Percentiles rank a stretch among this genome's conserved stretches.
These are phyloP conservation scores for Liodrosophila aerea DNA, from an alignment of 2,888 invertebrate genomes.

Conservation along the genomic window DNA sequence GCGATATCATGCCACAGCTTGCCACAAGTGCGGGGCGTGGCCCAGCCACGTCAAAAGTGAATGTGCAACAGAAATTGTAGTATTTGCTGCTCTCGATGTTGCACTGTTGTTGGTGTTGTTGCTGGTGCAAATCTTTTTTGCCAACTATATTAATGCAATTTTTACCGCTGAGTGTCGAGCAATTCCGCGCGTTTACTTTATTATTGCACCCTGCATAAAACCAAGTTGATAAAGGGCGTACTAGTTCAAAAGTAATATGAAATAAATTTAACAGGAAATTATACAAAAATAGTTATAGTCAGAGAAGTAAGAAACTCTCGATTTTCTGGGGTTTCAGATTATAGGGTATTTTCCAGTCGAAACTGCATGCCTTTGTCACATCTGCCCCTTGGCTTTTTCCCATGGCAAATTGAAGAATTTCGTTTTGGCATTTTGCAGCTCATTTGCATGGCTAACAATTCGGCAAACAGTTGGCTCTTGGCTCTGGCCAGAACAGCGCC, in stretches of 20 bases:
- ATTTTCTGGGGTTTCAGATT: too few relatives aligned
- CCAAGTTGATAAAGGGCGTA: too few relatives aligned
- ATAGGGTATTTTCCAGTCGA: too few relatives aligned
- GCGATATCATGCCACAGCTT: constrained; percentile 36
- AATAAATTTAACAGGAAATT: too few relatives aligned
- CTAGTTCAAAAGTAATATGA: too few relatives aligned
- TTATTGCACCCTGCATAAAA: constrained; percentile 3
- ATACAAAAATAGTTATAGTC: too few relatives aligned
- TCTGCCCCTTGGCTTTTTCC: constrained; percentile 45
- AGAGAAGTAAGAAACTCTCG: too few relatives aligned
- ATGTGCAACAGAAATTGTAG: constrained; percentile 54
- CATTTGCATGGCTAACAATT: constrained; percentile 60
- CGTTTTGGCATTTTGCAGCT: constrained; percentile 30
- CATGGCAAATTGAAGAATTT: constrained; percentile 44
- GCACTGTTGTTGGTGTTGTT: constrained; percentile 10
- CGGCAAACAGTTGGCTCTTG: constrained; percentile 42
- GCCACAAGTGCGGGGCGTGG: constrained; percentile 66
- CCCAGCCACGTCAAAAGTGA: constrained; percentile 65
- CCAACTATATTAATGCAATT: constrained; percentile 68
- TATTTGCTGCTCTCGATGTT: constrained; percentile 16
- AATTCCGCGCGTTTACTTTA: constrained; percentile 16
- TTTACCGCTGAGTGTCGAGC: constrained; percentile 38
- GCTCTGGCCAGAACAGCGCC: constrained; percentile 51
- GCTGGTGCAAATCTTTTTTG: constrained; percentile 53
- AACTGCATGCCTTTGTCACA: constrained; percentile 2